phyloP scores from a whole-genome alignment of 2,888 invertebrate species.

The Zhuqinia jingwanae region DNA sequence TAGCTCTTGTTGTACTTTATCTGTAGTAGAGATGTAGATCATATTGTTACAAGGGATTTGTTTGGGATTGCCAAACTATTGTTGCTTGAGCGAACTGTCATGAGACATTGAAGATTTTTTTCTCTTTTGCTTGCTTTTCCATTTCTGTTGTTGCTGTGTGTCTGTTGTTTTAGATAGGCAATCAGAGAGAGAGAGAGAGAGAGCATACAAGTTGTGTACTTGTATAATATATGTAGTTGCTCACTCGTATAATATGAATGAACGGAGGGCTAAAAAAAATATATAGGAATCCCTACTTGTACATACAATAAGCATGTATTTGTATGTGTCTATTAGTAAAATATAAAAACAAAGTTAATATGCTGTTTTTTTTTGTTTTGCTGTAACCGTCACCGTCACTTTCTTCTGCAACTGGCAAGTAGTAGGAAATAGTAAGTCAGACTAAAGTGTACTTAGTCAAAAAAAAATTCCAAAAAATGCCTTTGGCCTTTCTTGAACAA shows the following conservation, averaged over 20 bases:
- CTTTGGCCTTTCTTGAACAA: slow-evolving; percentile 30
- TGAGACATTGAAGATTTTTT: slow-evolving; percentile 28
- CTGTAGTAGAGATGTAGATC: slow-evolving; percentile 25
- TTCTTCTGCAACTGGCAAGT: slow-evolving; percentile 56
- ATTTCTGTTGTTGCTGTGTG: too few relatives aligned
- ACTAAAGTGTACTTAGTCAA: slow-evolving; percentile 1
- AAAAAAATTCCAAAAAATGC: slow-evolving; percentile 30
- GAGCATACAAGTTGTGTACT: neutral
- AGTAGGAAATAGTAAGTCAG: slow-evolving; percentile 38
- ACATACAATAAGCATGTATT: too few relatives aligned
- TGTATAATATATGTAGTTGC: too few relatives aligned
- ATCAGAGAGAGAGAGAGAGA: neutral
- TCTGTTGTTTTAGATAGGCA: slow-evolving; percentile 25
- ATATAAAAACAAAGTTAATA: too few relatives aligned
- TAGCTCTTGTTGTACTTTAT: neutral
- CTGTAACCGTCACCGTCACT: too few relatives aligned
- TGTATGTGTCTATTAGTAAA: too few relatives aligned
- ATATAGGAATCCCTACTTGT: too few relatives aligned
- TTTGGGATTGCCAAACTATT: slow-evolving; percentile 41
- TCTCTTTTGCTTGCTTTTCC: neutral
- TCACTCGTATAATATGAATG: neutral
- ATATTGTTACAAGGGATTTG: slow-evolving; percentile 60
- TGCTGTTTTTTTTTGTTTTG: too few relatives aligned
- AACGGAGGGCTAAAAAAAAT: neutral
- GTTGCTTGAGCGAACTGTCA: slow-evolving; percentile 31